phyloP scores from a whole-genome alignment of 2,888 invertebrate genomes.

The Leptinotarsa juncta region DNA sequence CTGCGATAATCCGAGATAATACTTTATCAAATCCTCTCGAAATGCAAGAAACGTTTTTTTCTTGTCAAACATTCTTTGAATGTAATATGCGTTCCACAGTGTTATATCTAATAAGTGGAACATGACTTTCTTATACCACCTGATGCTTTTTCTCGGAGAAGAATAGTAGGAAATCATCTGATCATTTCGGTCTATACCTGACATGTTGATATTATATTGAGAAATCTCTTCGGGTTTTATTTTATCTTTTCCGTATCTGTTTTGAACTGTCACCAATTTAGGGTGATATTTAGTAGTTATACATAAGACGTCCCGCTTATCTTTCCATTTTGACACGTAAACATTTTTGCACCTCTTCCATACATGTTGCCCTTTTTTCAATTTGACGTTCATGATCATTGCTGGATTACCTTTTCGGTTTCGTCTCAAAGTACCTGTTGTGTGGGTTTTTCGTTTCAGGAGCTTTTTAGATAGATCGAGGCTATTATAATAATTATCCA shows the following conservation, averaged over 20 bases:
- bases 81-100: constrained; percentile 16
- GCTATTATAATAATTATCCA: constrained; percentile 46
- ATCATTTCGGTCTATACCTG: constrained; percentile 22
- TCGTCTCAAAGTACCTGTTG: constrained; percentile 46
- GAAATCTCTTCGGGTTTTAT: constrained; percentile 12
- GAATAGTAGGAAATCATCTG: constrained; percentile 21
- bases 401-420: constrained; percentile 48
- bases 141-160: constrained; percentile 7
- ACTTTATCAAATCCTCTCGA: too few species aligned
- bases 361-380: constrained; percentile 35
- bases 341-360: constrained; percentile 28
- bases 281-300: constrained; percentile 28
- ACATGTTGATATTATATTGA: constrained; percentile 21
- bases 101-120: constrained; percentile 7
- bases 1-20: too few species aligned
- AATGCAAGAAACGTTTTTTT: too few species aligned
- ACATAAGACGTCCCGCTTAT: constrained; percentile 28
- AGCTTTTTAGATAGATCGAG: constrained; percentile 40
- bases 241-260: constrained; percentile 8
- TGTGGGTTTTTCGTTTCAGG: constrained; percentile 41
- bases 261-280: constrained; percentile 1
- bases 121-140: constrained; percentile 13
- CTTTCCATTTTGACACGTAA: constrained; percentile 1
- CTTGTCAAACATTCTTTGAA: too few species aligned
- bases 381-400: constrained; percentile 8